Conservation (phyloP, 1,140 invertebrate species). For the Drosophila suzukii region DNA sequence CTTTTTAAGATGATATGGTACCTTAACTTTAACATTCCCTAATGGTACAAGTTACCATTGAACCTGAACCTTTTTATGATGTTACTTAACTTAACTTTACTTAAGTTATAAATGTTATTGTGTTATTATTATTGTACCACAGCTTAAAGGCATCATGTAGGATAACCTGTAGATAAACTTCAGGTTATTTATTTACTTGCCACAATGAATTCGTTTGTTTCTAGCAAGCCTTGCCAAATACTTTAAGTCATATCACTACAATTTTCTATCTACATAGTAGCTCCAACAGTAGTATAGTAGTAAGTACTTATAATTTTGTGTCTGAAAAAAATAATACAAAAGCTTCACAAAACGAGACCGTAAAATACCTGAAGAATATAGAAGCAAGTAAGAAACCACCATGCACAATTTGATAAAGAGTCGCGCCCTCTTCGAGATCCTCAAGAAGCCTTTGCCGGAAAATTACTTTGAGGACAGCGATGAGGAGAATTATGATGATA, state of each 20-base stretch:
- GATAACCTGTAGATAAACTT: too few species aligned
- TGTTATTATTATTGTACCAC: too few species aligned
- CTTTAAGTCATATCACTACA: background rate
- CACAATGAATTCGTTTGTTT: too few species aligned
- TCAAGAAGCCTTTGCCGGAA: slow-evolving; percentile 14
- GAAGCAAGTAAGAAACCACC: background rate
- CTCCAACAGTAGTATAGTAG: background rate
- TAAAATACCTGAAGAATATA: background rate
- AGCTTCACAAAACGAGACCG: slow-evolving; percentile 1
- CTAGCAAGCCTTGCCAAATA: background rate
- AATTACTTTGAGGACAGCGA: background rate
- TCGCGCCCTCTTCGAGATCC: slow-evolving; percentile 17
- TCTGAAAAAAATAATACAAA: slow-evolving; percentile 9
- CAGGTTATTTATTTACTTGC: too few species aligned
- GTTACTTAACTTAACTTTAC: too few species aligned
- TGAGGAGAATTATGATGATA: too few species aligned
- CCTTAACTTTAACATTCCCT: too few species aligned
- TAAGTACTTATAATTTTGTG: slow-evolving; percentile 2
- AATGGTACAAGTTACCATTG: too few species aligned
- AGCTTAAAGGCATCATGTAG: too few species aligned
- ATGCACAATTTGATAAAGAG: slow-evolving; percentile 59
- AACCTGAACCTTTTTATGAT: too few species aligned
- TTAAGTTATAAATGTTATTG: too few species aligned
- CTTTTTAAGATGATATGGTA: too few species aligned
- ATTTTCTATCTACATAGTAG: background rate